phyloP scores from a whole-genome alignment of 2,888 invertebrate species.

The Epistrophella euchroma region DNA sequence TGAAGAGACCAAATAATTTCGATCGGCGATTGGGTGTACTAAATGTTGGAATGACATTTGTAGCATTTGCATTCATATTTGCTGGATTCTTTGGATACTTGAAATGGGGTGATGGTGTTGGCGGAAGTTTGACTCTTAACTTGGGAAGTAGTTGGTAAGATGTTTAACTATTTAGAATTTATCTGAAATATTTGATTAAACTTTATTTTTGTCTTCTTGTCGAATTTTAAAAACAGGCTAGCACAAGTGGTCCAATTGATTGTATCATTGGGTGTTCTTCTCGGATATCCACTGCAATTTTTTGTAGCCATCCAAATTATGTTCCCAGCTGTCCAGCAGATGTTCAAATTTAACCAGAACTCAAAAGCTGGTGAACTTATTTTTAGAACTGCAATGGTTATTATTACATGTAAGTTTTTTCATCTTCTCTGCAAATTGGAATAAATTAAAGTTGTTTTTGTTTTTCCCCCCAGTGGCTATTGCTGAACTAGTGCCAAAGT shows the following conservation, averaged over 20 bases:
- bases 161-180: background rate
- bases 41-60: slow-evolving; percentile 94
- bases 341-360: slow-evolving; percentile 85
- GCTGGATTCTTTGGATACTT: slow-evolving; percentile 95
- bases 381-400: slow-evolving; percentile 89
- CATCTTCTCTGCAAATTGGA: background rate
- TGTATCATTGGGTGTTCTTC: slow-evolving; percentile 93
- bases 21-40: slow-evolving; percentile 92
- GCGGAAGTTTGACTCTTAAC: slow-evolving; percentile 95
- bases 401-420: slow-evolving; percentile 91
- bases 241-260: slow-evolving; percentile 93
- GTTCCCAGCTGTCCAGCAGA: slow-evolving; percentile 88
- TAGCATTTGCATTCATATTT: slow-evolving; percentile 90
- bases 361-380: slow-evolving; percentile 88
- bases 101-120: slow-evolving; percentile 92
- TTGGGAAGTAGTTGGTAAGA: slow-evolving; percentile 85
- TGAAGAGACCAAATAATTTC: slow-evolving; percentile 92
- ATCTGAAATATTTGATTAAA: background rate
- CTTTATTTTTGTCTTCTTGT: background rate
- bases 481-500: slow-evolving; percentile 93
- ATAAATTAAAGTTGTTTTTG: slow-evolving; percentile 8
- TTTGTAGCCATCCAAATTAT: slow-evolving; percentile 96
- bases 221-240: slow-evolving; percentile 85
- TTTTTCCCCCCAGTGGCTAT: slow-evolving; percentile 88
- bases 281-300: slow-evolving; percentile 97